Evolutionary conservation across 2,888 invertebrate genomes (phyloP).

Genomic region (Dermolepida albohirtum): DNA sequence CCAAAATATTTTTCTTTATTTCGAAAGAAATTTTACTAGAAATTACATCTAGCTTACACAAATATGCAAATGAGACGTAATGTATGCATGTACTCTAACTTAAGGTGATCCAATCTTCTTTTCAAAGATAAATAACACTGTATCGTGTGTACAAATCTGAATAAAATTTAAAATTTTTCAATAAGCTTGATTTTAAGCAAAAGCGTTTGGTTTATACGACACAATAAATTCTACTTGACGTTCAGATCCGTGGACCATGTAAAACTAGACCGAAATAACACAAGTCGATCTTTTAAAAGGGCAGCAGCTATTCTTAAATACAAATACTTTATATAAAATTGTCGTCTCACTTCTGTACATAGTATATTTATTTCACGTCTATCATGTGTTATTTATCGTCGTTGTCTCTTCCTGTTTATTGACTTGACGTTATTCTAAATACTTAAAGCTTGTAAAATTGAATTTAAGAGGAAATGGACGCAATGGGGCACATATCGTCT

Average conservation of each 20-base stretch:
- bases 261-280: conserved; percentile 28
- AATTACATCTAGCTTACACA: too few species aligned
- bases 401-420: background rate
- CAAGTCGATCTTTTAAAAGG: background rate
- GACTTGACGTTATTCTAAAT: too few species aligned
- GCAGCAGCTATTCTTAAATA: conserved; percentile 21
- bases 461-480: too few species aligned
- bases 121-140: background rate
- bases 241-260: conserved; percentile 24
- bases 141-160: background rate
- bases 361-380: conserved; percentile 9
- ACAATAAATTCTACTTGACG: conserved; percentile 29
- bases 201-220: conserved; percentile 29
- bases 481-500: too few species aligned
- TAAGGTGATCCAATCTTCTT: too few species aligned
- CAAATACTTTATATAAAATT: conserved; percentile 32
- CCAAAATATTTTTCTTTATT: too few species aligned
- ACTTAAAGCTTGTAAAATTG: too few species aligned
- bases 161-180: conserved; percentile 32
- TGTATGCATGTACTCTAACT: too few species aligned
- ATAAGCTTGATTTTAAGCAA: conserved; percentile 10
- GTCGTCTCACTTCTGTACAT: conserved; percentile 14
- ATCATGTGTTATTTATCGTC: conserved; percentile 19
- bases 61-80: too few species aligned
- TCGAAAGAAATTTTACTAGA: too few species aligned